Conservation (phyloP, 2,113 vertebrate species). For the Lepisosteus oculatus region DNA sequence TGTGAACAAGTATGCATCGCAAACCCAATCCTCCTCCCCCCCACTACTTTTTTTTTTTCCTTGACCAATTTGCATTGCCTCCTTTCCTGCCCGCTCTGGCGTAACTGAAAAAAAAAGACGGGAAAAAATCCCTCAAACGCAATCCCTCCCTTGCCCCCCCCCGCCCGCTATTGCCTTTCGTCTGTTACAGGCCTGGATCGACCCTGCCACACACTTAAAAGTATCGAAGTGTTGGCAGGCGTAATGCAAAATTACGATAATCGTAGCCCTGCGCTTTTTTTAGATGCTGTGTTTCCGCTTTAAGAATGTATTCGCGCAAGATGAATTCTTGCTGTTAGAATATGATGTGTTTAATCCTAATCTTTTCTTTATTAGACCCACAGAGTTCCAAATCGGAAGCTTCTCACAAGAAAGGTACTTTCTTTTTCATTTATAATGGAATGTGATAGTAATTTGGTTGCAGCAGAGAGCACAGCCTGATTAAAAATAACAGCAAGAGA, state of each 20-base stretch:
- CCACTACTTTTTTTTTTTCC: conserved; percentile 35
- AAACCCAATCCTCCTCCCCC: conserved; percentile 41
- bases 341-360: conserved; percentile 75
- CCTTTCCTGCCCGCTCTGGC: too few relatives aligned
- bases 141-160: conserved; percentile 33
- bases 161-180: conserved; percentile 66
- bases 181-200: conserved; percentile 49
- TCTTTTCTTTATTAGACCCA: conserved; percentile 79
- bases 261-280: conserved; percentile 58
- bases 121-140: too few relatives aligned
- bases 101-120: too few relatives aligned
- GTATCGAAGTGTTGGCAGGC: conserved; percentile 61
- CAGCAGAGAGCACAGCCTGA: conserved; percentile 10
- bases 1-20: conserved; percentile 64
- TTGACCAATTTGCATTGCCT: too few relatives aligned
- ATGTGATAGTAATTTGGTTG: conserved; percentile 28
- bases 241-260: conserved; percentile 48
- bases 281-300: conserved; percentile 5
- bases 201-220: conserved; percentile 56
- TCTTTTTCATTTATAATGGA: conserved; percentile 51
- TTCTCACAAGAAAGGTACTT: conserved; percentile 80
- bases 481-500: too few relatives aligned
- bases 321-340: conserved; percentile 58
- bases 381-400: conserved; percentile 77
- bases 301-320: not conserved